phyloP scores from a whole-genome alignment of 2,888 invertebrate genomes.

The Aleiodes testaceus region DNA sequence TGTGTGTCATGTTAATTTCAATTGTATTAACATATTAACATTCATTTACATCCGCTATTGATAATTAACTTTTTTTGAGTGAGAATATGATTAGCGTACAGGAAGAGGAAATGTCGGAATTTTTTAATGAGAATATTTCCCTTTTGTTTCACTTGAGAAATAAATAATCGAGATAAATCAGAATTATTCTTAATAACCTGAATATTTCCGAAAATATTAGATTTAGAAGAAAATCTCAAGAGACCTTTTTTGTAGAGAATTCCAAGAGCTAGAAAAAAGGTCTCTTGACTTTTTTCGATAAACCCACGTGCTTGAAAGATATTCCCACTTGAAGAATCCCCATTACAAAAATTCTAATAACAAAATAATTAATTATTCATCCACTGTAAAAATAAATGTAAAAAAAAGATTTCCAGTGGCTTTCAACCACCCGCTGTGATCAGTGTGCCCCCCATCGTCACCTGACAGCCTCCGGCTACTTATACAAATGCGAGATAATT shows the following conservation, averaged over 20 bases:
- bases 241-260: no score
- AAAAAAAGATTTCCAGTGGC: neutral
- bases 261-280: no score
- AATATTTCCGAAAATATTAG: neutral
- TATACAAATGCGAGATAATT: neutral
- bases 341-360: no score
- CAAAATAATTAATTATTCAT: no score
- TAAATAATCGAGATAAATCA: constrained; percentile 36
- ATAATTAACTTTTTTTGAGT: constrained; percentile 14
- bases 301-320: neutral
- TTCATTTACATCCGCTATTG: constrained; percentile 63
- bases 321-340: no score
- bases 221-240: no score
- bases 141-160: neutral
- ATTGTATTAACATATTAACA: constrained; percentile 65
- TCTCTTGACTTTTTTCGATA: no score
- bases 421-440: constrained; percentile 63
- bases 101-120: constrained; percentile 46
- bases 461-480: constrained; percentile 51
- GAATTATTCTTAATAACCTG: neutral
- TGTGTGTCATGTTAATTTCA: constrained; percentile 56
- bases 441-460: constrained; percentile 64
- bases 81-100: constrained; percentile 32
- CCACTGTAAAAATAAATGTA: neutral
- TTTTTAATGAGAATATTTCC: neutral